A percentile compares a stretch with the other conserved stretches of the same genome.
Conservation (phyloP, 2,113 vertebrate species). For the Campylorhamphus procurvoides region DNA sequence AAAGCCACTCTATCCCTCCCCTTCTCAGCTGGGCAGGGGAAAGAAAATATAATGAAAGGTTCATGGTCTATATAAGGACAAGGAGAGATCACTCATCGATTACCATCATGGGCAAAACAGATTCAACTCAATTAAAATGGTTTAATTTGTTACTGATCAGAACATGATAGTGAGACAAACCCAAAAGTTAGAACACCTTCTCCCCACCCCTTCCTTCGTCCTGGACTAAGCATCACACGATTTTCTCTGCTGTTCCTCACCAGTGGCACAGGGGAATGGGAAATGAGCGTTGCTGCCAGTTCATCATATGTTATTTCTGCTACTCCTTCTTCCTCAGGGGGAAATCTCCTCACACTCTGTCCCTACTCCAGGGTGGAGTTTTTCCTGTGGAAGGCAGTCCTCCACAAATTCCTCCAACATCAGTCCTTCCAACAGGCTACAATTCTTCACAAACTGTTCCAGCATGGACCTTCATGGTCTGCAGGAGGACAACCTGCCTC, state of each 20-base stretch:
- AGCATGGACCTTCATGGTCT: not conserved
- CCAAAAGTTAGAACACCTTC: not conserved
- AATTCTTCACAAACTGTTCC: not conserved
- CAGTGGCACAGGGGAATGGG: accelerated
- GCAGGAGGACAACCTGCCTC: not conserved
- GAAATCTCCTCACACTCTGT: not conserved
- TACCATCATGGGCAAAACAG: not conserved
- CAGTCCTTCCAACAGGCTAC: not conserved
- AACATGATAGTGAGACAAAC: not conserved
- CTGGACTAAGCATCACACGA: accelerated
- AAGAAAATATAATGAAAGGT: not conserved
- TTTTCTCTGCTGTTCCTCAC: not conserved
- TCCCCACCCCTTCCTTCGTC: not conserved
- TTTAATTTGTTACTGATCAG: not conserved
- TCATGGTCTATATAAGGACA: not conserved
- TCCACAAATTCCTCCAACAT: not conserved
- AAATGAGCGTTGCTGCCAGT: not conserved
- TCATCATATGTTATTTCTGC: not conserved
- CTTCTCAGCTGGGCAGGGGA: not conserved
- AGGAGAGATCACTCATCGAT: not conserved
- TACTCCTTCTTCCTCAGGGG: not conserved
- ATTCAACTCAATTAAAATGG: not conserved
- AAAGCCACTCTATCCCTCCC: not conserved
- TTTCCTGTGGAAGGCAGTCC: not conserved
- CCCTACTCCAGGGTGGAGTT: not conserved